Evolutionary conservation across 1,140 invertebrate genomes (phyloP).

Genomic region (Drosophila sturtevanti): DNA sequence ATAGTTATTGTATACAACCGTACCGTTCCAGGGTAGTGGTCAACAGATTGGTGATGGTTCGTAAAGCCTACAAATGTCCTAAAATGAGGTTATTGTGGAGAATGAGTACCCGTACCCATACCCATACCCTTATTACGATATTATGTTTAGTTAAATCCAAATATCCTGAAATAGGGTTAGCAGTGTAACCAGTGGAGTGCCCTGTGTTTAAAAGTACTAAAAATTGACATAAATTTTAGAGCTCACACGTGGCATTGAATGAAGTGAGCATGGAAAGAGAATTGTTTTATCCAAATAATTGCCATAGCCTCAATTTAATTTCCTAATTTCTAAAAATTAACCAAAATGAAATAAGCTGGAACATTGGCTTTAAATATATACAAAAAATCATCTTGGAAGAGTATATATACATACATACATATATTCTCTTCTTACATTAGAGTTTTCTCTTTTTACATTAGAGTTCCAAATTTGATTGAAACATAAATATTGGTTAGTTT

Average conservation of each 20-base stretch:
- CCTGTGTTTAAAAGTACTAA: conserved; percentile 48
- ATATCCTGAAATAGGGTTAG: conserved; percentile 59
- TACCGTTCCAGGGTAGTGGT: conserved; percentile 54
- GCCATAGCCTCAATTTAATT: conserved; percentile 11
- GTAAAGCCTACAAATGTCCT: conserved; percentile 68
- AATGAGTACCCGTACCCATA: conserved; percentile 28
- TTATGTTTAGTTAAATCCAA: conserved; percentile 73
- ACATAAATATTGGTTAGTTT: no score
- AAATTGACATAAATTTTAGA: conserved; percentile 74
- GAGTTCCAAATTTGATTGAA: no score
- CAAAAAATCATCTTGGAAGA: no score
- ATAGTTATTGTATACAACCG: conserved; percentile 43
- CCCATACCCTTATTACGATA: conserved; percentile 36
- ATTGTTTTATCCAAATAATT: conserved; percentile 24
- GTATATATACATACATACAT: no score
- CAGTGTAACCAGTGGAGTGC: conserved; percentile 68
- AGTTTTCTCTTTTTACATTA: no score
- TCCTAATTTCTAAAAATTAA: background rate
- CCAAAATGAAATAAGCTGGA: background rate
- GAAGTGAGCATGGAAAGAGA: conserved; percentile 30
- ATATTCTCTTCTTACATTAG: no score
- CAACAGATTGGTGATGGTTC: conserved; percentile 70
- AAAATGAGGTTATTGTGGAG: conserved; percentile 56
- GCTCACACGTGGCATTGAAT: conserved; percentile 63
- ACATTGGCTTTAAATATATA: no score